Base-by-base conservation (phyloP, 2,888 invertebrate genomes). In the Gymnosoma rotundatum region DNA sequence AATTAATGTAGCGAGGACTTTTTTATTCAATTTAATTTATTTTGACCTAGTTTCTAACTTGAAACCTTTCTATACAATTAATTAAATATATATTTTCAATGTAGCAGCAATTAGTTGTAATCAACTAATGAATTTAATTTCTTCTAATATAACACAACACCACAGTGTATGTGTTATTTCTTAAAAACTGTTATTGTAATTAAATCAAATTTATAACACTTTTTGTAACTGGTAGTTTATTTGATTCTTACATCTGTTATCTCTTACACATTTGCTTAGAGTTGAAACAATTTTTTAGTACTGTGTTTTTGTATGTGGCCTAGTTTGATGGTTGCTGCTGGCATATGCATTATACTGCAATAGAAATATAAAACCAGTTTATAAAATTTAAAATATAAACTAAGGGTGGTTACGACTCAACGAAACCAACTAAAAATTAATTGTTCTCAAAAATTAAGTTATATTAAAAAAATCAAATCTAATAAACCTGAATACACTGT, bases 321-420 rank as follows among this genome's bases (percentile, higher is more conserved):
- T 32, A 32, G 32, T 32, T 32, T 32, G 32, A 32, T 5, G 32
- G 32, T 32, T 32, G 6, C 7, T 32, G 6, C 7, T 32, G 0
- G 8, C 8, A 16, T 38, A 25, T 42, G 72, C 73, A 60, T 60
- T 20, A 10, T 63, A 48, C 20, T 69, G 21, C 38, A 76, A 18
- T 48, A 76, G 12, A 72, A 64, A 14, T 12, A 38, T n/a, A 36
- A 54, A 78, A 72, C 58, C 54, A 16, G 1, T 18, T 52, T 64
- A n/a, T 70, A 12, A 60, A 67, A 78, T 42, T 78, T 69, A 69
- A 83, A 74, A 78, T 83, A 72, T 58, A 76, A 21, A 78, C 32
- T 32, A 66, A 73, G 50, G 61, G 32, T 42, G 42, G 9, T 61
- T 1, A 38, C 18, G 10, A n/a, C 12, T 2, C 21, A 78, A 70